These are phyloP conservation scores for Scortum barcoo DNA, from an alignment of 2,113 vertebrate species.

Conservation along the genomic window DNA sequence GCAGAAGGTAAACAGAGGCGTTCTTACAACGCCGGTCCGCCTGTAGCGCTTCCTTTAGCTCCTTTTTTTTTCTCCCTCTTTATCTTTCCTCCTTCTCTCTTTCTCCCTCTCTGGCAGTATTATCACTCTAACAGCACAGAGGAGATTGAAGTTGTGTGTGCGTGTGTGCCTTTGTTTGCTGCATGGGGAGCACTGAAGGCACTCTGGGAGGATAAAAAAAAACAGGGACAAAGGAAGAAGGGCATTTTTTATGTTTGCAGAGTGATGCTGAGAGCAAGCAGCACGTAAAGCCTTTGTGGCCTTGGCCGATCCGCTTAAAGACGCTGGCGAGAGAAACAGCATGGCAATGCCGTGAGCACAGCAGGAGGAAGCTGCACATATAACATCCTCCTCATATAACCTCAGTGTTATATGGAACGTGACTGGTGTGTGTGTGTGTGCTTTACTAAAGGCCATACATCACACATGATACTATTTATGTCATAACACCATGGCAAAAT, in stretches of 20 bases:
- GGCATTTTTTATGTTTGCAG: constrained; percentile 40
- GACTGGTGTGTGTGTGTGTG: constrained; percentile 35
- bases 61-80: constrained; percentile 15
- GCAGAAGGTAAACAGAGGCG: constrained; percentile 86
- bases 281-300: constrained; percentile 43
- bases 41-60: constrained; percentile 55
- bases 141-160: constrained; percentile 34
- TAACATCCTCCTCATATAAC: constrained; percentile 72
- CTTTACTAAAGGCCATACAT: constrained; percentile 35
- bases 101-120: constrained; percentile 23
- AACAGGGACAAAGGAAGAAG: constrained; percentile 43
- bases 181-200: constrained; percentile 67
- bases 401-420: constrained; percentile 60
- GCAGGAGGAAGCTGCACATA: constrained; percentile 46
- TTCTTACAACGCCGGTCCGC: constrained; percentile 61
- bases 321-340: constrained; percentile 53
- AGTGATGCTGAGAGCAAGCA: constrained; percentile 44
- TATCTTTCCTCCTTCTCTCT: constrained; percentile 21
- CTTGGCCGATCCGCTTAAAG: constrained; percentile 51
- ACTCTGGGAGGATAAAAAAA: constrained; percentile 26
- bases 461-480: constrained; percentile 2
- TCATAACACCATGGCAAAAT: constrained; percentile 26
- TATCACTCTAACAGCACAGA: constrained; percentile 58
- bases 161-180: constrained; percentile 51
- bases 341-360: constrained; percentile 57